A percentile compares a stretch with the other conserved stretches of the same genome.
phyloP scores from a whole-genome alignment of 2,113 vertebrate species.

The Lamprotornis superbus region DNA sequence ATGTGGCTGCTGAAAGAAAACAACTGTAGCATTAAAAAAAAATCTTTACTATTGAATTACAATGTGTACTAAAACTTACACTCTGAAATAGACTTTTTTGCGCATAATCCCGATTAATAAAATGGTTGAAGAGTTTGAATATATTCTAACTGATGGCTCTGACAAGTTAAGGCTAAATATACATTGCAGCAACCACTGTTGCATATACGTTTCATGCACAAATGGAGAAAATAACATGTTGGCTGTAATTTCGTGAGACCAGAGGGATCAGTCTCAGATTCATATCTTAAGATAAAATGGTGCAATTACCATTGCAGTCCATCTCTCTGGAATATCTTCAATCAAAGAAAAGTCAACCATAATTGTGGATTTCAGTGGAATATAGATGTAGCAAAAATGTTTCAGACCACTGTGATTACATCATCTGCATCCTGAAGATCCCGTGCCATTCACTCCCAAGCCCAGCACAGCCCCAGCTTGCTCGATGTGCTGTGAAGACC shows the following conservation, averaged over 20 bases:
- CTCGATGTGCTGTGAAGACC: background rate
- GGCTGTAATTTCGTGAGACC: slow-evolving; percentile 71
- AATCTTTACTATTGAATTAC: slow-evolving; percentile 17
- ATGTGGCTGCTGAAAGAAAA: background rate
- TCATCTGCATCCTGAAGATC: slow-evolving; percentile 56
- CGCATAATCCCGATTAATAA: slow-evolving; percentile 24
- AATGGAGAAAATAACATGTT: slow-evolving; percentile 69
- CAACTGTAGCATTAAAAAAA: background rate
- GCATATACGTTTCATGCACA: slow-evolving; percentile 55
- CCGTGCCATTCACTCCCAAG: background rate
- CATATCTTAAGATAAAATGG: slow-evolving; percentile 67
- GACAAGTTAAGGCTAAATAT: slow-evolving; percentile 55
- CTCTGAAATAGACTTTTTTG: background rate
- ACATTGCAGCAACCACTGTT: slow-evolving; percentile 10
- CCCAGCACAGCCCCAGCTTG: background rate
- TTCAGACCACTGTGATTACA: slow-evolving; percentile 67
- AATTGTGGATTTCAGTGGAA: slow-evolving; percentile 71
- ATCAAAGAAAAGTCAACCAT: slow-evolving; percentile 67
- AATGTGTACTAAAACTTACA: background rate
- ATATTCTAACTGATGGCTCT: background rate
- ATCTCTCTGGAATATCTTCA: slow-evolving; percentile 77
- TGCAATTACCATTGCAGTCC: slow-evolving; percentile 59
- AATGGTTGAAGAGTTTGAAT: slow-evolving; percentile 10
- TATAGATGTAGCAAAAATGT: slow-evolving; percentile 64
- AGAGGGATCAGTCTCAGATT: slow-evolving; percentile 61